Evolutionary conservation across 2,113 vertebrate genomes (phyloP), one percentile per base, ranked within the genome.

Genomic region (Phyllopteryx taeniolatus): DNA sequence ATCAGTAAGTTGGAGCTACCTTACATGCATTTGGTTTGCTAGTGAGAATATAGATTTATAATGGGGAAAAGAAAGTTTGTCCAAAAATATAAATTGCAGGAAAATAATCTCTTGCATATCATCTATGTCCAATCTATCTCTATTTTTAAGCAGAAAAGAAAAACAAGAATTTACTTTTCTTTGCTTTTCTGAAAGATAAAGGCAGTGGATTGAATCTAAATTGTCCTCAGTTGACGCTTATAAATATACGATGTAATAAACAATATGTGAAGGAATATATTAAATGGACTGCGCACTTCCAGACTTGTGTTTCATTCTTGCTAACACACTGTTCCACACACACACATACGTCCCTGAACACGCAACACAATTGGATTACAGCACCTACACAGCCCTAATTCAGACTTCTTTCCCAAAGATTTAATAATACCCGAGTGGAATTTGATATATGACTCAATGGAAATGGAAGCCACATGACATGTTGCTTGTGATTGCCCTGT

Each of bases 351-450:
- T 67, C 56, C 62, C 70, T 73, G 46, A 56, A 71, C 82, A 70
- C 77, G 81, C 70, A 17, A 70, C 75, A 86, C 90, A 91, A 90
- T 91, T 89, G 79, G 88, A 92, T 94, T 93, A 92, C 63, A 78
- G 75, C 62, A 79, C 76, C 76, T 47, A 46, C n/a, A 44, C 64
- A 15, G 22, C 17, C 11, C 33, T 78, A 82, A 87, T 85, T 86
- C 84, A 82, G 70, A 81, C 81, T 78, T 75, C 77, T 20, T 79
- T 86, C 87, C 75, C 84, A 81, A 84, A 91, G 89, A 93, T 91
- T 91, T 89, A 91, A 93, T 90, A 92, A 93, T 88, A 92, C 91
- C 87, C 75, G 53, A 74, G 78, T 80, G 88, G 88, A 92, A 92
- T 92, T 87, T 91, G 85, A 90, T 90, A 87, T 85, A 86, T 82